Percentiles rank a stretch among this genome's conserved stretches.
Conservation (phyloP, 2,888 invertebrate genomes). For the Drosophila borealis region DNA sequence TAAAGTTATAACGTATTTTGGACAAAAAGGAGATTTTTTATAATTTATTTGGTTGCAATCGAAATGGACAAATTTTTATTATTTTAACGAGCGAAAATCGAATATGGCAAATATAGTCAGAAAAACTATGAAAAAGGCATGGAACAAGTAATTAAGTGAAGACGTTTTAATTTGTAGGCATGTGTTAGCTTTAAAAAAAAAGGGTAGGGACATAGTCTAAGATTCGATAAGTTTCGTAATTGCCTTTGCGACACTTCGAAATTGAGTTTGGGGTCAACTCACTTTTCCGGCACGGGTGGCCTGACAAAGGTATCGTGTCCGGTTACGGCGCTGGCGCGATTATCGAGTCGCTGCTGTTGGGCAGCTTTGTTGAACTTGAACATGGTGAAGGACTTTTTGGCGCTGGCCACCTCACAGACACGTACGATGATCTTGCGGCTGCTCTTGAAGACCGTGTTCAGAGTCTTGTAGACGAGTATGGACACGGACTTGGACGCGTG, state of each 20-base stretch:
- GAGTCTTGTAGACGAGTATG: conserved; percentile 84
- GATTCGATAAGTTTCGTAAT: conserved; percentile 5
- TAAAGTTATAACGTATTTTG: too few species aligned
- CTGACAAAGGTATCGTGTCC: conserved; percentile 93
- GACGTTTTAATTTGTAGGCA: neutral
- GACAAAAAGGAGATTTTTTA: neutral
- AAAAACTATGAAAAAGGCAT: too few species aligned
- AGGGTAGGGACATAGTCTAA: neutral
- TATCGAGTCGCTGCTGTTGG: conserved; percentile 80
- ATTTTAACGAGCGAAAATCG: neutral
- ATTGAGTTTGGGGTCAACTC: conserved; percentile 69
- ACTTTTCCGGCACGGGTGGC: conserved; percentile 86
- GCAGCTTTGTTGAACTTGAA: conserved; percentile 88
- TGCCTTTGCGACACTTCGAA: conserved; percentile 16
- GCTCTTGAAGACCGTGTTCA: conserved; percentile 85
- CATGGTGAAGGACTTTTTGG: conserved; percentile 87
- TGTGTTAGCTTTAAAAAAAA: too few species aligned
- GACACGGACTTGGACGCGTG: conserved; percentile 84
- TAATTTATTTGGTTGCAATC: neutral
- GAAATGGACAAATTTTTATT: neutral
- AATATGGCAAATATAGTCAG: neutral
- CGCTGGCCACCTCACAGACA: conserved; percentile 85
- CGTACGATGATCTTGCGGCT: conserved; percentile 85
- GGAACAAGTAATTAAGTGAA: neutral
- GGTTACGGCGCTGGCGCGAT: conserved; percentile 90